Evolutionary conservation across 2,113 vertebrate genomes (phyloP).

Genomic region (Eolophus roseicapilla): DNA sequence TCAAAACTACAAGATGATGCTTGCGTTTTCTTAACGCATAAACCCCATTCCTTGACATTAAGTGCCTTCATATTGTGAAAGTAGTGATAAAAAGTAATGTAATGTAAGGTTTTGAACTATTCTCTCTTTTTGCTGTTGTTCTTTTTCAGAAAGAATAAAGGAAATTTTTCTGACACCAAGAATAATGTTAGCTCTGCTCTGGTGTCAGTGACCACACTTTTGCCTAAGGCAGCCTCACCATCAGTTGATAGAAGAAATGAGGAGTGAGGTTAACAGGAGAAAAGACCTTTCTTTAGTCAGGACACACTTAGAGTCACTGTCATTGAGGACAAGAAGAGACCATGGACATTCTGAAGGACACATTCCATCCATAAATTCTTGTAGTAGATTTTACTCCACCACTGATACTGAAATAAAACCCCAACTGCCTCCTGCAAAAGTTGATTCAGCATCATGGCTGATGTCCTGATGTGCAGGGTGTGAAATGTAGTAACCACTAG

Average conservation of each 20-base stretch:
- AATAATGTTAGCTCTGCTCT: background rate
- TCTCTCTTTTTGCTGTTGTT: background rate
- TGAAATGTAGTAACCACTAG: background rate
- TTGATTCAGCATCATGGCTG: background rate
- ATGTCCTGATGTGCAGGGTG: fast-evolving
- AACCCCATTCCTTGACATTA: fast-evolving
- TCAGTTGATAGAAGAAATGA: background rate
- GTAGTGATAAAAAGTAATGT: background rate
- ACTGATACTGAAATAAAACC: background rate
- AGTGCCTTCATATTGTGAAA: background rate
- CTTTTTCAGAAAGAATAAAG: background rate
- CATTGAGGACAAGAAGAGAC: background rate
- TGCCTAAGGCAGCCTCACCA: background rate
- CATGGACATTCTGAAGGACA: background rate
- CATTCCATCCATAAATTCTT: background rate
- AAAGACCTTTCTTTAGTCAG: background rate
- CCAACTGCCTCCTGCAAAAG: background rate
- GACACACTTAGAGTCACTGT: background rate
- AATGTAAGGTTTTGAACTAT: background rate
- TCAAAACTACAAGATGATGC: background rate
- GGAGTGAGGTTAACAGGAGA: background rate
- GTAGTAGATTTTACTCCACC: background rate
- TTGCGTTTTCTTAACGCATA: background rate
- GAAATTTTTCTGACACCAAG: background rate
- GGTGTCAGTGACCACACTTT: fast-evolving